Base-by-base conservation (phyloP, 2,113 vertebrate genomes). In the Microcebus tavaratra region DNA sequence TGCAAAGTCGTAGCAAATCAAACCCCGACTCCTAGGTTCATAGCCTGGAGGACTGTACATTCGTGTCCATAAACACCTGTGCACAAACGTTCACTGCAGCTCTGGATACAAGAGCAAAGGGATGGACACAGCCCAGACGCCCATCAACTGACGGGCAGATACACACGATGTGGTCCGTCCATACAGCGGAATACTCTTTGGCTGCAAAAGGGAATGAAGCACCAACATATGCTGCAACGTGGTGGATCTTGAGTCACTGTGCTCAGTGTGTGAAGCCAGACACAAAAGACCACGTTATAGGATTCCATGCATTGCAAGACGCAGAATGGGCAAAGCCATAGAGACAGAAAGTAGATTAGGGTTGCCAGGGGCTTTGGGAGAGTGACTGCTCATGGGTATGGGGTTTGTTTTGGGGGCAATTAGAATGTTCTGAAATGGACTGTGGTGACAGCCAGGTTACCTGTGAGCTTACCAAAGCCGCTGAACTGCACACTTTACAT, bases 161-260 rank as follows among this genome's bases (percentile, higher is more conserved):
- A 18, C 27, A 4, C 45, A 17, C 18, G 0, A 31, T 2, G 17
- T 6, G 18, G 45, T 3, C 25, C 23, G 3, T 12, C 18, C 14
- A 0, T 6, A 3, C 5, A 0, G 10, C 0, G 31, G 39, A 34
- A 14, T 8, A 13, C 4, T 9, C 45, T 6, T 34, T 20, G 39
- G 36, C 45, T 39, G 3, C 42, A 15, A 5, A 81, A 59, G 45
- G 80, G 14, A 48, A 36, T 2, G 57, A 21, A 8, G 3, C 8
- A 5, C 39, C 1, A 6, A 34, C 25, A 57, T 29, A 21, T 3
- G 25, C 63, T 21, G 1, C 59, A 5, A 0, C 7, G 8, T 2
- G 57, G 2, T 2, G 39, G 39, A 20, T 18, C 29, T 1, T 15
- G 72, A 31, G 13, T 5, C 23, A 0, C 0, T 21, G 6, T 0